Evolutionary conservation across 2,113 vertebrate species (phyloP), one percentile per base, ranked within the genome.

Genomic region (Cinclus mexicanus): DNA sequence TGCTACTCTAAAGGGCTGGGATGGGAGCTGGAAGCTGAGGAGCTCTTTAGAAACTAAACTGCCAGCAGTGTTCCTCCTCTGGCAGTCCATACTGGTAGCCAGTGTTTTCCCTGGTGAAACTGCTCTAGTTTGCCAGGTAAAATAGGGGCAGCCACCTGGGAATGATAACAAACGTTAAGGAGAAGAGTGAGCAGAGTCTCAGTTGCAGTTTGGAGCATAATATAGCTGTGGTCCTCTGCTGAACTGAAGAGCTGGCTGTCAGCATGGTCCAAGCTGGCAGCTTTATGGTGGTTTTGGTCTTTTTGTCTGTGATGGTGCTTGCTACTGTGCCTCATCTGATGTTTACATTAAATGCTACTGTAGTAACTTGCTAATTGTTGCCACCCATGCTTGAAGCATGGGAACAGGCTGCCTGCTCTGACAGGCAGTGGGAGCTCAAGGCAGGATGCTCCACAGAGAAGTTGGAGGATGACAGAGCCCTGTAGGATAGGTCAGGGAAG

Each of bases 261-360:
- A 33, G 23, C n/a, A 1, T 4, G 50, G n/a, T 20, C 69, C 23
- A 17, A 42, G 28, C 14, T 24, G 65, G 61, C 77, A 79, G 61
- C 87, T 76, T 33, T 24, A 18, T 28, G 42, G 46, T 33, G 3
- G 5, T 63, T 44, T 17, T 74, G 52, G 59, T 89, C 35, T 50
- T 59, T 69, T 14, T 53, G 76, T 55, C 37, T 42, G 63, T 52
- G 86, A 44, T 49, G 96, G 87, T 94, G 90, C 92, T 93, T 50
- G 69, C 69, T 61, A 24, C 31, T 47, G 93, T 95, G 96, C 94
- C 96, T 95, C 94, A 31, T 83, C 70, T 49, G 64, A 78, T 91
- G 90, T 93, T 96, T 90, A 96, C 93, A 71, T 70, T 29, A 70
- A 85, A 57, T 46, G 50, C 68, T 80, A 6, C 75, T 53, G 47